Evolutionary conservation across 1,140 invertebrate species (phyloP), one percentile per base, ranked within the genome.

Genomic region (Dinothrombium tinctorium): DNA sequence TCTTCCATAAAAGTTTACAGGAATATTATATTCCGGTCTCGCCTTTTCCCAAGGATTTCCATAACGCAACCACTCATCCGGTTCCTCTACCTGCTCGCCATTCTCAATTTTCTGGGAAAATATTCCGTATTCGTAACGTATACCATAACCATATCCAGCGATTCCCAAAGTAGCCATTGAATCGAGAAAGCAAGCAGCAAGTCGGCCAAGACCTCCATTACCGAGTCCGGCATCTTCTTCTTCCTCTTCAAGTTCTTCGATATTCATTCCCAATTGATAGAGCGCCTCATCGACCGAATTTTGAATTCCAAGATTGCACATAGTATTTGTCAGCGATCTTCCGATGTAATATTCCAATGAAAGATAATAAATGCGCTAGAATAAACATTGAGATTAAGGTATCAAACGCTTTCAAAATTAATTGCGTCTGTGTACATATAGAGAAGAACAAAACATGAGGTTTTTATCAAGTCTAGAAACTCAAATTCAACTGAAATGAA

Each of bases 261-360:
- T 94, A 54, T 98, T 84, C 49, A 99, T 62, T 36, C 94, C 94
- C 54, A 99, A 63, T 71, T 76, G 44, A 64, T 71, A 76, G 40
- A 12, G 41, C 37, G 49, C 52, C 46, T 54, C 52, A 47, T 54
- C 52, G 43, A 47, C 50, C 17, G 51, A 70, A 47, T 76, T 82
- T 60, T 96, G 83, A 49, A 99, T 90, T 1, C 90, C 92, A 50
- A 99, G 62, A 59, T 99, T 99, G 43, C 98, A 80, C 90, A 99
- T 98, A 4, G 92, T 98, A 58, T 99, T 99, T 53, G 83, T 78
- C 8, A 99, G 67, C 9, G 84, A 77, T 35, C 94, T 67, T 8
- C 94, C 94, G 84, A 99, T 96, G 62, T 98, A 98, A 62, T 89
- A 99, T 62, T 99, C 94, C 62, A 99, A 58, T 0, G 94, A 99